Conservation (phyloP, 1,140 invertebrate genomes). For the Drosophila sp. region DNA sequence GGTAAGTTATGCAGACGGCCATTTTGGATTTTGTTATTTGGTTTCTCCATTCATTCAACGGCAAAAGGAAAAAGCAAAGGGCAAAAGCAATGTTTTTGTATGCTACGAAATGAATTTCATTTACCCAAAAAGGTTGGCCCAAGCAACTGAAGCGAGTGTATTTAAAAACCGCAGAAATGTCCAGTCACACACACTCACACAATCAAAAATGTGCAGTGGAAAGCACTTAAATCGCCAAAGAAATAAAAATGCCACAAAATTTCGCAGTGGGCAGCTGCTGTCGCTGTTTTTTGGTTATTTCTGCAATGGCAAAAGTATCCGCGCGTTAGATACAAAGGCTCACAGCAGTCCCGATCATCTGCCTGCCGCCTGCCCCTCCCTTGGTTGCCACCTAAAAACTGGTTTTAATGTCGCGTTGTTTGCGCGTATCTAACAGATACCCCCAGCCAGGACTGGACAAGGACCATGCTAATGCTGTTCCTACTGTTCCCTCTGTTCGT, state of each 20-base stretch:
- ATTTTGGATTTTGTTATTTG: slow-evolving; percentile 68
- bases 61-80: slow-evolving; percentile 32
- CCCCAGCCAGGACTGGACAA: background rate
- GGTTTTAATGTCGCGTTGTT: slow-evolving; percentile 28
- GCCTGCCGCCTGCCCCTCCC: background rate
- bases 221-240: slow-evolving; percentile 35
- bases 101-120: slow-evolving; percentile 29
- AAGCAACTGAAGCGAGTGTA: background rate
- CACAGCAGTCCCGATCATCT: background rate
- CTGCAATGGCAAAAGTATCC: slow-evolving; percentile 7
- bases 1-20: slow-evolving; percentile 64
- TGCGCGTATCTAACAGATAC: slow-evolving; percentile 10
- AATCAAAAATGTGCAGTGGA: slow-evolving; percentile 31
- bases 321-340: slow-evolving; percentile 18
- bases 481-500: background rate
- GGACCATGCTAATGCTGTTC: slow-evolving; percentile 18
- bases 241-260: slow-evolving; percentile 28
- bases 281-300: background rate
- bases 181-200: slow-evolving; percentile 1
- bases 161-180: slow-evolving; percentile 10
- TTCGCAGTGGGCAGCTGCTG: slow-evolving; percentile 39
- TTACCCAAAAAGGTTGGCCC: slow-evolving; percentile 15
- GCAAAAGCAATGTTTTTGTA: slow-evolving; percentile 17
- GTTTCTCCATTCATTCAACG: slow-evolving; percentile 5
- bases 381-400: slow-evolving; percentile 4